Evolutionary conservation across 1,140 invertebrate species (phyloP).

Genomic region (Cydia pomonella): DNA sequence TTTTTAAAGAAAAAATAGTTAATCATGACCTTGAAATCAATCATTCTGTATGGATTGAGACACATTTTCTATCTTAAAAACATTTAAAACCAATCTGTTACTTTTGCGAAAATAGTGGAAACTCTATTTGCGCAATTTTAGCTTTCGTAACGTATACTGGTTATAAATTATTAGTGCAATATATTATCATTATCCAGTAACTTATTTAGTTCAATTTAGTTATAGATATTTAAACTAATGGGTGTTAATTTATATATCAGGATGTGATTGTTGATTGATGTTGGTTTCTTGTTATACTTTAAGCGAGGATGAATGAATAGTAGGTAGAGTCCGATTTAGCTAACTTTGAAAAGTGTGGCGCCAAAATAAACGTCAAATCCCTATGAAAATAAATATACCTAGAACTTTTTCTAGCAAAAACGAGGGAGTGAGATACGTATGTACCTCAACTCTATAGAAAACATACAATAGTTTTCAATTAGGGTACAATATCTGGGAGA

Average conservation of each 20-base stretch:
- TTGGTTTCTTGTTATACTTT: constrained; percentile 3
- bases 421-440: no score
- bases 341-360: no score
- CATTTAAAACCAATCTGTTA: neutral
- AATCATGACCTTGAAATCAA: no score
- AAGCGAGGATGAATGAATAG: neutral
- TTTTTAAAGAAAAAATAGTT: no score
- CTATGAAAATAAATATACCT: no score
- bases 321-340: no score
- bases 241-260: constrained; percentile 20
- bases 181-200: constrained; percentile 29
- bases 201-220: constrained; percentile 27
- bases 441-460: no score
- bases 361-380: no score
- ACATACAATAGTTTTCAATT: no score
- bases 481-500: no score
- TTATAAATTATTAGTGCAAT: constrained; percentile 31
- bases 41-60: no score
- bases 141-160: neutral
- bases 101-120: neutral
- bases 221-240: neutral
- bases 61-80: neutral
- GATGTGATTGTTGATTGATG: neutral
- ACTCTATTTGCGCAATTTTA: neutral
- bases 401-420: no score